A percentile compares a stretch with the other conserved stretches of the same genome.
phyloP scores from a whole-genome alignment of 2,888 invertebrate genomes.

The Osmoderma eremita region DNA sequence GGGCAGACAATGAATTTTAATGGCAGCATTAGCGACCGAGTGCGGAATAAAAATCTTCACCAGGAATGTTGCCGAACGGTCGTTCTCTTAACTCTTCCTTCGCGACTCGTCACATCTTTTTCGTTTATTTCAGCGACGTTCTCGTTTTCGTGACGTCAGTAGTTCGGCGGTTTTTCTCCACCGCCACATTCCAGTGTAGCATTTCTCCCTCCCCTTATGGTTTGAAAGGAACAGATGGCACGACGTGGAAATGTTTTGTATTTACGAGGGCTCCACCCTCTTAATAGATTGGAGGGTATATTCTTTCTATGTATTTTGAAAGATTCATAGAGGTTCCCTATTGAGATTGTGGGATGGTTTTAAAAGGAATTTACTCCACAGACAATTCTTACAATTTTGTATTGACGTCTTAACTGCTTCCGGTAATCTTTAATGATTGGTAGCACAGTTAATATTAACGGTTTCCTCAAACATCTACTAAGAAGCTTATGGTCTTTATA shows the following conservation, averaged over 20 bases:
- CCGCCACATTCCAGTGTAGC: neutral
- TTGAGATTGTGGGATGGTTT: too few species aligned
- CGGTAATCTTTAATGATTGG: too few species aligned
- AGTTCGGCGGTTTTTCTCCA: conserved; percentile 3
- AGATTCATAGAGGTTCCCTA: too few species aligned
- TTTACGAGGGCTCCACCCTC: neutral
- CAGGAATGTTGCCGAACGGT: conserved; percentile 37
- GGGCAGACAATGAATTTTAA: conserved; percentile 63
- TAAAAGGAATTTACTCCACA: too few species aligned
- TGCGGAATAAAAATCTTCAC: conserved; percentile 40
- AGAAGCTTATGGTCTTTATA: too few species aligned
- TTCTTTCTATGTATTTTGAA: too few species aligned
- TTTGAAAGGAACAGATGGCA: neutral
- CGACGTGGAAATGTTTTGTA: neutral
- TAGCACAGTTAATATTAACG: too few species aligned
- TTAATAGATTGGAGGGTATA: too few species aligned
- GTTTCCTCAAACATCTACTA: too few species aligned
- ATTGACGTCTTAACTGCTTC: too few species aligned
- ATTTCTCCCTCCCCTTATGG: neutral
- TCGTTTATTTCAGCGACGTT: conserved; percentile 31
- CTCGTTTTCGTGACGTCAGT: conserved; percentile 12
- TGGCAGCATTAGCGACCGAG: conserved; percentile 53
- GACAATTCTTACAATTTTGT: too few species aligned
- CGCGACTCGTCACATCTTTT: conserved; percentile 32
- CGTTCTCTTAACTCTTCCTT: conserved; percentile 36